Evolutionary conservation across 2,797 vertebrate species (phyloP), one percentile per base, ranked within the genome.

Genomic region (Oceanodroma leucorhoa): DNA sequence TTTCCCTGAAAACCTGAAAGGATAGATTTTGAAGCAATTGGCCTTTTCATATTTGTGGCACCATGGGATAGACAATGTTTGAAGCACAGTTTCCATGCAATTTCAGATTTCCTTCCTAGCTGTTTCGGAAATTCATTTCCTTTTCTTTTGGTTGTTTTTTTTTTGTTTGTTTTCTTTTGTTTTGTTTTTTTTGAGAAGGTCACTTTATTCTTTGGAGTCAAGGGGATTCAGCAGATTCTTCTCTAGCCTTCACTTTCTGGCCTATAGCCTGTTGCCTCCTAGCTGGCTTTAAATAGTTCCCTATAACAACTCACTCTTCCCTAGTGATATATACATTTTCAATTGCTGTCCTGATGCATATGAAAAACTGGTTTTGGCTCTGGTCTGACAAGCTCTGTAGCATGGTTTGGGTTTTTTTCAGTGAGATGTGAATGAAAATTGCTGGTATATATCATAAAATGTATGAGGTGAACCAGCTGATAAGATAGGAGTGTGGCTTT

Each of bases 101-200:
- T 97, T 97, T 93, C 86, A 90, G 24, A 78, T 95, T 95, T 94
- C 24, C 66, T 95, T 94, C 91, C 61, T 71, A 46, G 18, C 21
- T 82, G 24, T 71, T 92, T 89, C 38, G 85, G 54, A 92, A 89
- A 51, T 23, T 27, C 67, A 9, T 38, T 82, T 85, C 30, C 20
- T n/a, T 45, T 69, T 5, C 2, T 14, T 19, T 24, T 15, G 36
- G 41, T 18, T 43, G 17, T 18, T 41, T 41, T 41, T 40, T 41
- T 14, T 14, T 41, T 41, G 40, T 41, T 41, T 41, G 40, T 41
- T 41, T 14, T 5, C 2, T 11, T 19, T 20, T 10, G 27, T 11
- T 19, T 5, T 23, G 24, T 11, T 32, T 12, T 14, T 8, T 10
- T 14, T 12, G 10, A 34, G 8, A 48, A 94, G 24, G 34, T 71